Conservation (phyloP, 2,113 vertebrate species). For the Scalopus aquaticus region DNA sequence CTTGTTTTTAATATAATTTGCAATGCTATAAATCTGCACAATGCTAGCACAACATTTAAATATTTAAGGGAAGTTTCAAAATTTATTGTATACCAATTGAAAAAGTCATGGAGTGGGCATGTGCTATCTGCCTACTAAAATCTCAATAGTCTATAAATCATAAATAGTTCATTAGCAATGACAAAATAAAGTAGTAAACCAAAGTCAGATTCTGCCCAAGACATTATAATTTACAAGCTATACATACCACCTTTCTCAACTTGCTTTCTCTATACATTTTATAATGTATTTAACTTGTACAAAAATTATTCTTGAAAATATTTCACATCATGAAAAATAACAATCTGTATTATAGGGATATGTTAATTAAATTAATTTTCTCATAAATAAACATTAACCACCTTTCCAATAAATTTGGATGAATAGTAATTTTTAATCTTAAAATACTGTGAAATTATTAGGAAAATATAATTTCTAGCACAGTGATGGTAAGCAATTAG, state of each 20-base stretch:
- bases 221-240: not conserved
- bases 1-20: not conserved
- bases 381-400: not conserved
- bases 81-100: not conserved
- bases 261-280: not conserved
- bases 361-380: not conserved
- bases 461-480: not conserved
- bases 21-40: not conserved
- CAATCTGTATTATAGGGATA: not conserved
- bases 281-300: not conserved
- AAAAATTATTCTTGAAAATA: not conserved
- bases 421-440: not conserved
- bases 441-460: not conserved
- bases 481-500: not conserved
- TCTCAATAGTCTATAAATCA: not conserved
- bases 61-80: not conserved
- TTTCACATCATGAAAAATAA: not conserved
- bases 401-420: not conserved
- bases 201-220: not conserved
- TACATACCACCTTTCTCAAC: not conserved
- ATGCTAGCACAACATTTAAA: not conserved
- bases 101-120: not conserved
- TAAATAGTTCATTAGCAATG: not conserved
- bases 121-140: not conserved
- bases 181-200: not conserved